A percentile compares a stretch with the other conserved stretches of the same genome.
These are phyloP conservation scores for Sebastes oblongus DNA, from an alignment of 2,797 vertebrate genomes.

Conservation along the genomic window DNA sequence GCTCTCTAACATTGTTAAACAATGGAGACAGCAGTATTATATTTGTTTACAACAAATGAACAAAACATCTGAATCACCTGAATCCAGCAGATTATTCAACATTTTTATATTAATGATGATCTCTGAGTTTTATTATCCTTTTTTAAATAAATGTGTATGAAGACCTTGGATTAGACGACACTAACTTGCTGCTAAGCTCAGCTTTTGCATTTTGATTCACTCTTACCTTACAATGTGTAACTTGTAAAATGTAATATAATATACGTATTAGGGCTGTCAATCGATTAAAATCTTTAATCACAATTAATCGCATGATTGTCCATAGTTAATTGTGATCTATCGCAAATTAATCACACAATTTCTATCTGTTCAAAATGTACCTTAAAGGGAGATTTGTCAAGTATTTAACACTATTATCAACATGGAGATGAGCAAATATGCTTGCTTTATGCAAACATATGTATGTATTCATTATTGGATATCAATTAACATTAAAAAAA, in stretches of 20 bases:
- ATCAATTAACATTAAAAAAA: no score
- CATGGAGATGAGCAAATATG: no score
- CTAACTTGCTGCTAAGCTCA: not conserved
- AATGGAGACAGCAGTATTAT: not conserved
- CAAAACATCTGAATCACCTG: slow-evolving; percentile 16
- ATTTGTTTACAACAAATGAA: slow-evolving; percentile 15
- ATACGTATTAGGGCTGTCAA: not conserved
- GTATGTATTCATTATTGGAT: no score
- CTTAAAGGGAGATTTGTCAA: no score
- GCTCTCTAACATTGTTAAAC: not conserved
- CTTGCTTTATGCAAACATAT: no score
- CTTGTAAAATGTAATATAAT: not conserved
- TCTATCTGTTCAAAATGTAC: not conserved
- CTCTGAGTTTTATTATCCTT: not conserved
- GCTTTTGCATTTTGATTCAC: not conserved
- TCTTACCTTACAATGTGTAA: not conserved
- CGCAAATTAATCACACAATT: no score
- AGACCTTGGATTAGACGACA: not conserved
- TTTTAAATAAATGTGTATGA: not conserved
- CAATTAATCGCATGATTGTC: no score
- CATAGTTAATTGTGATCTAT: no score
- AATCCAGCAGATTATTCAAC: not conserved
- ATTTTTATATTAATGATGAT: not conserved
- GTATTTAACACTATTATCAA: no score
- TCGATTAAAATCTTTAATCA: no score